A percentile compares a stretch with the other conserved stretches of the same genome.
These are phyloP conservation scores for Sinocyclocheilus anophthalmus DNA, from an alignment of 2,113 vertebrate species.

Conservation along the genomic window DNA sequence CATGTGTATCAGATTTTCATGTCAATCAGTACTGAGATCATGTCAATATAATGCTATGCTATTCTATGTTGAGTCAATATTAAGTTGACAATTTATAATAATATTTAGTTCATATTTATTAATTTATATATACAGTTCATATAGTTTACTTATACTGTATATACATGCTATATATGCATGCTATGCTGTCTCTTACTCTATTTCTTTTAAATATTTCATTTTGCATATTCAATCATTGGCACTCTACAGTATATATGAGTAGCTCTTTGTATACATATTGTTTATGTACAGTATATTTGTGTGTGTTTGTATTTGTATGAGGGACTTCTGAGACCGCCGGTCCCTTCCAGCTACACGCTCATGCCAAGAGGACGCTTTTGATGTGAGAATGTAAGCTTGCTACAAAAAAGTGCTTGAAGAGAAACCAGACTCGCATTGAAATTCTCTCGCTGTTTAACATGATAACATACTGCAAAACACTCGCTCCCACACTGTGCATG, in stretches of 20 bases:
- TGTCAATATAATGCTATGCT: too few species aligned
- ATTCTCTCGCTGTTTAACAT: constrained; percentile 56
- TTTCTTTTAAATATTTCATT: not conserved
- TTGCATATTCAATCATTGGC: not conserved
- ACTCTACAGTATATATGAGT: not conserved
- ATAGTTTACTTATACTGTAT: too few species aligned
- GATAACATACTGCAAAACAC: not conserved
- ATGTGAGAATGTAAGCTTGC: constrained; percentile 68
- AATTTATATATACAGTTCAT: too few species aligned
- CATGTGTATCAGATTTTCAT: not conserved
- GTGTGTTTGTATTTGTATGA: constrained; percentile 23
- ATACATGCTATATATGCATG: not conserved
- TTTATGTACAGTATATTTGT: not conserved
- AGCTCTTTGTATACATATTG: not conserved
- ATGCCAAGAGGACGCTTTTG: constrained; percentile 69
- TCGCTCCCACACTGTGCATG: not conserved
- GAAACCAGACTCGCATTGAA: constrained; percentile 65
- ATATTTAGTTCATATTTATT: too few species aligned
- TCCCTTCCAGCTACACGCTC: constrained; percentile 60
- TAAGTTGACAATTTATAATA: too few species aligned
- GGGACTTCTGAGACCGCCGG: constrained; percentile 56
- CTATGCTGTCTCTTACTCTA: not conserved
- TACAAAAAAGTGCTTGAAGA: constrained; percentile 50
- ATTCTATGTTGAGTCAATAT: too few species aligned
- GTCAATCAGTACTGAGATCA: not conserved